These are phyloP conservation scores for Luffia ferchaultella DNA, from an alignment of 2,888 invertebrate genomes.

Conservation along the genomic window DNA sequence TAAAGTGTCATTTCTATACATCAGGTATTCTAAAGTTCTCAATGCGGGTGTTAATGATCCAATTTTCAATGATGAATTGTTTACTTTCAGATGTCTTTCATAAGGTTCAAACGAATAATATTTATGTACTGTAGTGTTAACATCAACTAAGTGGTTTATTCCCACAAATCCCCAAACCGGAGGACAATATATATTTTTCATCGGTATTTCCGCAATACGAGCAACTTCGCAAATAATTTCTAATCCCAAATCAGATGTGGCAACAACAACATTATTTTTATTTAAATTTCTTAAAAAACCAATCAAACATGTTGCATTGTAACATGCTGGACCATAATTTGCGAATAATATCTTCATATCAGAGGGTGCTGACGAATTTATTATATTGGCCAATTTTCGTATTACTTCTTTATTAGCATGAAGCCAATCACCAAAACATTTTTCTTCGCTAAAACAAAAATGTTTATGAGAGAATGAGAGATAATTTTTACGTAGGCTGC, in stretches of 20 bases:
- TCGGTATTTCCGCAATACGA: constrained; percentile 45
- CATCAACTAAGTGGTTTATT: constrained; percentile 61
- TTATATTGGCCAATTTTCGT: constrained; percentile 44
- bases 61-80: constrained; percentile 53
- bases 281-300: constrained; percentile 37
- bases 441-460: constrained; percentile 26
- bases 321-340: constrained; percentile 64
- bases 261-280: constrained; percentile 59
- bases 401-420: constrained; percentile 34
- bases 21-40: constrained; percentile 58
- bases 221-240: constrained; percentile 43
- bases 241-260: constrained; percentile 65
- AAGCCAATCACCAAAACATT: constrained; percentile 45
- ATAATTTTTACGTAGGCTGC: background rate
- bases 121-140: constrained; percentile 58
- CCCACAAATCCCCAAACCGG: constrained; percentile 73
- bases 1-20: constrained; percentile 41
- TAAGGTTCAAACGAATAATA: constrained; percentile 59
- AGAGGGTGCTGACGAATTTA: constrained; percentile 54
- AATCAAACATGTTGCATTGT: constrained; percentile 59
- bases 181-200: constrained; percentile 61
- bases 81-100: constrained; percentile 50
- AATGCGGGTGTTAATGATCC: constrained; percentile 58
- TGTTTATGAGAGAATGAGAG: background rate
- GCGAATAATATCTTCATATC: constrained; percentile 59